Evolutionary conservation across 1,140 invertebrate genomes (phyloP), one percentile per base, ranked within the genome.

Genomic region (Campodea augens): DNA sequence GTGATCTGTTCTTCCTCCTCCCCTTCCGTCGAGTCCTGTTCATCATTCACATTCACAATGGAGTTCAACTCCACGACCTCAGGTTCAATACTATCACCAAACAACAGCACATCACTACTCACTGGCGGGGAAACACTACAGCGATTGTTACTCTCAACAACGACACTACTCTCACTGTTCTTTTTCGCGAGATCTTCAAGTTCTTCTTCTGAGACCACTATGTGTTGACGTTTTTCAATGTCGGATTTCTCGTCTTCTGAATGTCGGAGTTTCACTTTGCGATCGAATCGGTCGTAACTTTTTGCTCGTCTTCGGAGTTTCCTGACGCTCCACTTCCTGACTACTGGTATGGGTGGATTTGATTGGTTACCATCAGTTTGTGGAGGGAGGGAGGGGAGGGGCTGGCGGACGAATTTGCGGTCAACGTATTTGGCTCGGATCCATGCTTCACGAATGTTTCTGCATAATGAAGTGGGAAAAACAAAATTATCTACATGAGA

Each of bases 391-490:
- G n/a, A n/a, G n/a, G n/a, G n/a, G n/a, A n/a, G n/a, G n/a, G n/a
- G n/a, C n/a, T n/a, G n/a, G n/a, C n/a, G n/a, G 0, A 78, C 70
- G 54, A 75, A 78, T 43, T 64, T 65, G 38, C 64, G 64, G 43
- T 78, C 74, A 13, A 82, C 71, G 60, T 83, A 85, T 54, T 85
- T 85, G 0, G 75, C 69, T 55, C 76, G 78, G 32, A 85, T 83
- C 77, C 78, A 85, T 13, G 70, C 63, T 54, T 84, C 79, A 1
- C 81, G 69, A 13, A 81, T 64, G 4, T 68, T 65, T 12, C 75
- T 78, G 52, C n/a, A n/a, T n/a, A n/a, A n/a, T n/a, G n/a, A n/a
- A n/a, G n/a, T n/a, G n/a, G n/a, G n/a, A n/a, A n/a, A n/a, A n/a
- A n/a, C n/a, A n/a, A n/a, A n/a, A n/a, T n/a, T n/a, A n/a, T n/a